phyloP scores from a whole-genome alignment of 1,140 invertebrate species.

The Aphaenogaster rudis region DNA sequence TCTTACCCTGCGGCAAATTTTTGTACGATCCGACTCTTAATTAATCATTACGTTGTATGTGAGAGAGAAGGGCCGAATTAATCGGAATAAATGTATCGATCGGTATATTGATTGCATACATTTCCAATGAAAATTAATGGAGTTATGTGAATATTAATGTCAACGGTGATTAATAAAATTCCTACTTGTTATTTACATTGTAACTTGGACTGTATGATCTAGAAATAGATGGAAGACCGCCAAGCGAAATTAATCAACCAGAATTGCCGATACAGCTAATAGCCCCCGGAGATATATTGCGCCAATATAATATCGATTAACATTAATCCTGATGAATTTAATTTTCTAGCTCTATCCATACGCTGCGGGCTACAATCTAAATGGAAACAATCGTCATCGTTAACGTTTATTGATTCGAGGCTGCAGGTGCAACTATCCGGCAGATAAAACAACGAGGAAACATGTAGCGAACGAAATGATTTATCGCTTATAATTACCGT shows the following conservation, averaged over 20 bases:
- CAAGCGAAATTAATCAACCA: not conserved
- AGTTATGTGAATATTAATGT: not conserved
- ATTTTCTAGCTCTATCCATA: not conserved
- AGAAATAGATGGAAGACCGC: not conserved
- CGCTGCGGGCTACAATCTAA: not conserved
- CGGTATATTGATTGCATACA: conserved; percentile 8
- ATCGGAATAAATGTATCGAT: conserved; percentile 5
- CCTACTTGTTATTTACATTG: not conserved
- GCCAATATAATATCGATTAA: conserved; percentile 29
- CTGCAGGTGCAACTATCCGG: not conserved
- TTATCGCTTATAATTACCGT: not conserved
- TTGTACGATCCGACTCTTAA: not conserved
- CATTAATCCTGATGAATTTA: conserved; percentile 13
- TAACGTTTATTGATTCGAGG: not conserved
- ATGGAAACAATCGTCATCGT: not conserved
- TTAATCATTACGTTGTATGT: not conserved
- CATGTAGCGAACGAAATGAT: not conserved
- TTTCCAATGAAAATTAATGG: not conserved
- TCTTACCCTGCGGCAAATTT: not conserved
- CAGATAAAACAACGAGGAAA: not conserved
- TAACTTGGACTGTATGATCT: not conserved
- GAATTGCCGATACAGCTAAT: conserved; percentile 7
- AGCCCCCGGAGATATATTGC: not conserved
- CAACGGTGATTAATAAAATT: conserved; percentile 13
- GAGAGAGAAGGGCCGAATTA: not conserved